Base-by-base conservation (phyloP, 2,113 vertebrate genomes). In the Rutilus rutilus region DNA sequence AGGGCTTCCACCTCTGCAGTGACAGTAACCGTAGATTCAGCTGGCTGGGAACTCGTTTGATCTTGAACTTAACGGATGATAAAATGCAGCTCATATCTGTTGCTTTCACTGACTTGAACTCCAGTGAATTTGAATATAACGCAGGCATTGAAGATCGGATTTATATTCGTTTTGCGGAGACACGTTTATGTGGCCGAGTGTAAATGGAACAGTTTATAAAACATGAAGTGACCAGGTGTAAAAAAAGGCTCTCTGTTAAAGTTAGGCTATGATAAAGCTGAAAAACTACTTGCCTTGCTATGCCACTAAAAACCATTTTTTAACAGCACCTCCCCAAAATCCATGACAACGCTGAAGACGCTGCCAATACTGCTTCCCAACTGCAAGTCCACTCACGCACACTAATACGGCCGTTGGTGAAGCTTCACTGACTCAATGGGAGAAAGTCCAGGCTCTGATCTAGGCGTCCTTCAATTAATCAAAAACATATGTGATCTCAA, bases 301-400 rank as follows among this genome's bases (percentile, higher is more conserved):
- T 67, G 42, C 79, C 79, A 50, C 42, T 52, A 19, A 47, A 73
- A 73, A 17, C 23, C 0, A 25, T 57, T 73, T 74, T 83, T 25
- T 57, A 69, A 57, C 30, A 25, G 50, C 27, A 83, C 67, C 67
- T 83, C 67, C 50, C 23, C 21, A 83, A 83, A 83, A 83, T 57
- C 67, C 82, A 83, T 73, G 82, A 59, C 65, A 73, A 73, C 45
- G 1, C 30, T 42, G 33, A 59, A 83, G 33, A 73, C 23, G 15
- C 82, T 83, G 67, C 50, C 67, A 83, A 59, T 39, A n/a, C 81
- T 42, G 11, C 65, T 12, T 54, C 27, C 65, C 30, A 15, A 54
- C 64, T 19, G 62, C 47, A 30, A 39, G 30, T 42, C 30, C 67
- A 74, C 47, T 39, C 65, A 57, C 15, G 19, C 50, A 83, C 65